A percentile compares a stretch with the other conserved stretches of the same genome.
These are phyloP conservation scores for Vespertilio murinus DNA, from an alignment of 2,797 vertebrate species.

Conservation along the genomic window DNA sequence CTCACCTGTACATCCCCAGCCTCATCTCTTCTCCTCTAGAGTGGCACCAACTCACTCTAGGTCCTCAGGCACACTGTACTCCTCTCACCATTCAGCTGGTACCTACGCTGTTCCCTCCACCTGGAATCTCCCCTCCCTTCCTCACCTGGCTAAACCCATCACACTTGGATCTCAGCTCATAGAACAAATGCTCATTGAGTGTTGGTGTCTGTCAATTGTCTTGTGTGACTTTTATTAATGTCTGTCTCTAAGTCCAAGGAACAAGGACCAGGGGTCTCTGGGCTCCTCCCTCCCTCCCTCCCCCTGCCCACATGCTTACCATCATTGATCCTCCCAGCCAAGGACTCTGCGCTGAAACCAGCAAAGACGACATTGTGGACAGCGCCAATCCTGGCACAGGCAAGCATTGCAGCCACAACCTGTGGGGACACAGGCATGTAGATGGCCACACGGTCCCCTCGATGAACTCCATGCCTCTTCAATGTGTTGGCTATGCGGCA, in stretches of 20 bases:
- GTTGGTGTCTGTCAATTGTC: not conserved
- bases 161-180: not conserved
- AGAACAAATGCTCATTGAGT: not conserved
- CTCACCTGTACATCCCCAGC: not conserved
- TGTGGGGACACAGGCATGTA: slow-evolving; percentile 94
- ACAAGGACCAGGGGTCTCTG: not conserved
- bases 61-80: not conserved
- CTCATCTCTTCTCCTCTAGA: not conserved
- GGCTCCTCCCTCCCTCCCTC: not conserved
- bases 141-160: not conserved
- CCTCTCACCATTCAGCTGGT: not conserved
- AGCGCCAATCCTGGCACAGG: slow-evolving; percentile 93
- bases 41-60: not conserved
- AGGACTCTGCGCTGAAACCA: slow-evolving; percentile 94
- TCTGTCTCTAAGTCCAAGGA: not conserved
- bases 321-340: slow-evolving; percentile 93
- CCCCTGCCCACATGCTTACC: slow-evolving; percentile 85
- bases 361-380: slow-evolving; percentile 95
- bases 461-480: slow-evolving; percentile 89
- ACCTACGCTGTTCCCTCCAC: not conserved
- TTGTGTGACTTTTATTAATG: not conserved
- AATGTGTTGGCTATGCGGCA: slow-evolving; percentile 95
- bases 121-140: not conserved
- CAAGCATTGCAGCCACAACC: slow-evolving; percentile 95
- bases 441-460: slow-evolving; percentile 94